Base-by-base conservation (phyloP, 2,113 vertebrate genomes). In the Eretmodus cyanostictus region DNA sequence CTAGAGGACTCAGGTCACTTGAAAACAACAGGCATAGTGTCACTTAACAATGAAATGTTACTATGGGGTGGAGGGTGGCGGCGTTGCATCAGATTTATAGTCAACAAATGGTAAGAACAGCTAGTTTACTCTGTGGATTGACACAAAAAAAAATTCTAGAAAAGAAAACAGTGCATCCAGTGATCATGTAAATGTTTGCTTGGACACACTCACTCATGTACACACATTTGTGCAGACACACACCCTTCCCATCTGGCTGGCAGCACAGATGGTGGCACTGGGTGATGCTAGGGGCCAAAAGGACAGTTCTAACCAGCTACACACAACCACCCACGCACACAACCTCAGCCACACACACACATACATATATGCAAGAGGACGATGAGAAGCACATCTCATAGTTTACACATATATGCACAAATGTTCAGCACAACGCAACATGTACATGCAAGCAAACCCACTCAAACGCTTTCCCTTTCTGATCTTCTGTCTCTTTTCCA, bases 201-300 rank as follows among this genome's bases (percentile, higher is more conserved):
- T 53, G 29, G 29, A 73, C 61, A 81, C 12, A 68, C 36, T 17
- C n/a, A 76, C 73, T 29, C 82, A 76, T 45, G 27, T 51, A 71
- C 19, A 40, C 36, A 87, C 78, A 85, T 59, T 27, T 4, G 12
- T 34, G 38, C 81, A 89, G 13, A 90, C 71, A 83, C 79, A 84
- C 47, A 89, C 76, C 22, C 80, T 80, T 73, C 40, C 86, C 85
- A 88, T 87, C 73, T 80, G 85, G 82, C 84, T 89, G 80, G 63
- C 85, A 89, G 87, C 89, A 88, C 92, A 92, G 93, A 93, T 94
- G 93, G 92, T 86, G 80, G 85, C 88, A 83, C 68, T 91, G 86
- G 84, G 89, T 93, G 92, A 95, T 80, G 92, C 93, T 89, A 36
- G 82, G 88, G 90, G 93, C 89, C 87, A 88, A 93, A 92, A 88